Conservation (phyloP, 1,140 invertebrate genomes). For the Pemphigus obesinymphae region DNA sequence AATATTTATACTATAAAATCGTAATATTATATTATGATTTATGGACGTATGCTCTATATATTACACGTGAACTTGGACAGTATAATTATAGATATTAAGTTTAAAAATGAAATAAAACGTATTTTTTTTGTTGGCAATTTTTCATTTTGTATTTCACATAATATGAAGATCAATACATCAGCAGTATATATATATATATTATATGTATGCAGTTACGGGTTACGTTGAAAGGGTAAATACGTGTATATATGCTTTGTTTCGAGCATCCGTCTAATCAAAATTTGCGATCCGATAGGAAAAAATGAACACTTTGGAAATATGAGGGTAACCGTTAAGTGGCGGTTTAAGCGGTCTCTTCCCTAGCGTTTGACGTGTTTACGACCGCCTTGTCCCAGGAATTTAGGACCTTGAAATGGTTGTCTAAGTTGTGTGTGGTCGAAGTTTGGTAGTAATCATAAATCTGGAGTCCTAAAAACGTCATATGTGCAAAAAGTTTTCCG, state of each 20-base stretch:
- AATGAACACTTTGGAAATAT: slow-evolving; percentile 17
- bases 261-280: neutral
- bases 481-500: neutral
- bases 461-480: slow-evolving; percentile 2
- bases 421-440: neutral
- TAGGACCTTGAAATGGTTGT: neutral
- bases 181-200: neutral
- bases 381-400: slow-evolving; percentile 22
- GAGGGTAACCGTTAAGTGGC: neutral
- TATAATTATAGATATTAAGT: neutral
- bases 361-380: slow-evolving; percentile 24
- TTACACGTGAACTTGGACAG: no score
- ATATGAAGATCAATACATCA: neutral
- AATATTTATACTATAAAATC: no score
- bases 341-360: neutral
- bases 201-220: neutral
- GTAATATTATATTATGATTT: no score
- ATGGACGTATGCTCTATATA: no score
- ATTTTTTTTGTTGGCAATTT: neutral
- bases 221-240: neutral
- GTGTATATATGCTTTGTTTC: neutral
- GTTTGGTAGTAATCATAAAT: slow-evolving; percentile 5
- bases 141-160: neutral
- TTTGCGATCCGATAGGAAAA: neutral
- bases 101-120: neutral